Evolutionary conservation across 2,113 vertebrate genomes (phyloP).

Genomic region (Oplegnathus fasciatus): DNA sequence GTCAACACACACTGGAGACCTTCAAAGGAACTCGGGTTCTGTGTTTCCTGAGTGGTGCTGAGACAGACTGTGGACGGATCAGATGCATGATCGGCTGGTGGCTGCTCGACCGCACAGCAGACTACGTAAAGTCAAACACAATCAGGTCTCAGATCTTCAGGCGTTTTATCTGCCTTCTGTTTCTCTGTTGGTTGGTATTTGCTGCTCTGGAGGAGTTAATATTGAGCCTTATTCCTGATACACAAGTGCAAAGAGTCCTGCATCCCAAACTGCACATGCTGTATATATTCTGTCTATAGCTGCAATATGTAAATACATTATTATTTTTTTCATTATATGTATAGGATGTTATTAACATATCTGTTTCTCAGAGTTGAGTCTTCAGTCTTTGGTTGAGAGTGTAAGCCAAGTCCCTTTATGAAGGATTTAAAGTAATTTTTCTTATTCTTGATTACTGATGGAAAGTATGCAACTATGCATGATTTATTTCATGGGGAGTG

Average conservation of each 20-base stretch:
- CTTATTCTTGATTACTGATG: background rate
- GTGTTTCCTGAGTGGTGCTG: no score
- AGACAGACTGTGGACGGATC: background rate
- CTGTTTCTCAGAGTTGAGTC: background rate
- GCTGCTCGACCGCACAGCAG: background rate
- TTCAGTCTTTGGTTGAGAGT: background rate
- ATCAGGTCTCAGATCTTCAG: background rate
- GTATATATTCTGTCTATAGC: constrained; percentile 24
- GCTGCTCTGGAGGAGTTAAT: no score
- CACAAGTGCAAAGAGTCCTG: background rate
- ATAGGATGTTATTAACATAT: background rate
- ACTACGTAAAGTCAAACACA: background rate
- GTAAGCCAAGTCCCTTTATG: background rate
- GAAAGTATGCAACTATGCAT: background rate
- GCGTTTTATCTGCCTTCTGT: no score
- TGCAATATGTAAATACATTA: constrained; percentile 27
- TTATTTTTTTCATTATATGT: constrained; percentile 18
- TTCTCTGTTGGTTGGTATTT: no score
- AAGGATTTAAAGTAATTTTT: background rate
- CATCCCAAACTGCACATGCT: background rate
- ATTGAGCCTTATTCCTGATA: no score
- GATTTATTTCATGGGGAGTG: background rate
- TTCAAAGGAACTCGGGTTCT: no score
- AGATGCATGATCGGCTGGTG: background rate
- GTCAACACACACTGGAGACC: no score